Evolutionary conservation across 2,797 vertebrate species (phyloP), one percentile per base, ranked within the genome.

Genomic region (Mionectes olivaceus): DNA sequence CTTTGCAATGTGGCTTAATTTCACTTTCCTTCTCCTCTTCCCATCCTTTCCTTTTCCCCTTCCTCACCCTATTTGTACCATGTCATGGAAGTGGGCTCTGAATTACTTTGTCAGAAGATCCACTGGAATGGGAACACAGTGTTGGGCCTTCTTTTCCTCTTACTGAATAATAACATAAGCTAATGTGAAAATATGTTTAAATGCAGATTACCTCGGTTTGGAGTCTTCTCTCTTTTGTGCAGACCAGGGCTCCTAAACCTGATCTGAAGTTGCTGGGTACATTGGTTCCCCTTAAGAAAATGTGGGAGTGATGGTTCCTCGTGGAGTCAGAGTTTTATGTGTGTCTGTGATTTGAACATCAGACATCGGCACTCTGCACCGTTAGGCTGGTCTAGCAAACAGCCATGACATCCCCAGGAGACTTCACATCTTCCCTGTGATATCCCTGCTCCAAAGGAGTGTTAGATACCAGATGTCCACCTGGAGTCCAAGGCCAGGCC

Each of bases 291-390:
- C 39, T 10, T 49, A 30, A 87, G 24, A 33, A 52, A 52, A 56
- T 1, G 4, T 0, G 1, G 32, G n/a, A 83, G 8, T 0, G 0
- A 33, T 17, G 10, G 10, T 57, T 61, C 15, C 14, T 27, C 9
- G 0, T 2, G 2, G 12, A 56, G n/a, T 10, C n/a, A 80, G 52
- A 78, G 15, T 53, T 87, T 52, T 16, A 10, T 4, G 2, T 46
- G 19, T 49, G 7, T 11, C 25, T 77, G 2, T 35, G 37, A 30
- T 18, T 70, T 41, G 13, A 46, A 52, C 2, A 27, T 35, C 23
- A 33, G 17, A 37, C 1, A 1, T 21, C 46, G 55, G 2, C 28
- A 61, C 19, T 64, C 22, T 55, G 15, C 13, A 15, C 9, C 39
- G 11, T 28, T 9, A 28, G 25, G 9, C 16, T 68, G 14, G 3